Evolutionary conservation across 2,113 vertebrate genomes (phyloP), one percentile per base, ranked within the genome.

Genomic region (Actenoides lindsayi): DNA sequence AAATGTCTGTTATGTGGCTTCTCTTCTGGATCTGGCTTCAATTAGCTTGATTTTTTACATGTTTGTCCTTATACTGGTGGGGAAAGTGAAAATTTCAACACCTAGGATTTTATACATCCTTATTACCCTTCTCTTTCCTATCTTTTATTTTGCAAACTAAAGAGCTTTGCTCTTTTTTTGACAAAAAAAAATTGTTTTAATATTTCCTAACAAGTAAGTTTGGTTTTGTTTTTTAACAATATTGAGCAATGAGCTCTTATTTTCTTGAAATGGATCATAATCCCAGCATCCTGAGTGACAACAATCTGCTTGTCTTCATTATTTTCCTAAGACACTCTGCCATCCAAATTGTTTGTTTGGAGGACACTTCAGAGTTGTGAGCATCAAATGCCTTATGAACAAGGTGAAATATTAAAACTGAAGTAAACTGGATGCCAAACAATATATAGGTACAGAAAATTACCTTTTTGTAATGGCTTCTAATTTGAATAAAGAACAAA

Each of bases 131-230:
- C 28, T 3, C 1, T 62, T 59, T 9, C 3, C 2, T 62, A 13
- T 16, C 11, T 70, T 71, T 70, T 28, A 33, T 31, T 73, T 85
- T 71, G 20, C 8, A 67, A 67, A 67, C 11, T 37, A 28, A 91
- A 82, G 10, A 63, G 0, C 1, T 35, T 31, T 12, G 4, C 3
- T 1, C 1, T 1, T 4, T 31, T 51, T 33, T 64, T 56, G 53
- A 42, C 23, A 77, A 82, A 77, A 31, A 41, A 41, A 41, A 41
- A 13, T 42, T 16, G 11, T 62, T 65, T 74, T 31, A 77, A 7
- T 46, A 31, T 65, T 89, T 86, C 18, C 5, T 50, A 63, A 27
- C 6, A 39, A 3, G 16, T 27, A 23, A 19, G 10, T 50, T 70
- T 28, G 51, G 1, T 1, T 35, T 62, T 17, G 2, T 9, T 89